Percentiles rank a stretch among this genome's conserved stretches.
Conservation (phyloP, 2,113 vertebrate genomes). For the Gopherus evgoodei region DNA sequence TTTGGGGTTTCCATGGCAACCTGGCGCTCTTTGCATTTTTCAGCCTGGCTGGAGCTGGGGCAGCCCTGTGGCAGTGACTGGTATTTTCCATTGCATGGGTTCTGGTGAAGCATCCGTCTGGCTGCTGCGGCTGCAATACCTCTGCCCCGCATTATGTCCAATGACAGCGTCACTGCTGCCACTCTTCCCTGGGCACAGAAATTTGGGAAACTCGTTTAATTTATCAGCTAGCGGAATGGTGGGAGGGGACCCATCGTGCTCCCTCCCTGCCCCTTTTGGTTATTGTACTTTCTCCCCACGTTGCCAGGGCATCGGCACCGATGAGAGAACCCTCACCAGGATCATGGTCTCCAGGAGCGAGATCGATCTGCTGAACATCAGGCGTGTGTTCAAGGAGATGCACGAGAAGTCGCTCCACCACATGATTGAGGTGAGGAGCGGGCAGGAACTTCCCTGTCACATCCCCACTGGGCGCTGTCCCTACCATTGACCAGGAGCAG, state of each 20-base stretch:
- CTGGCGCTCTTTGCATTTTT: not conserved
- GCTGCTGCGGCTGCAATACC: too few relatives aligned
- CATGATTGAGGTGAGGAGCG: slow-evolving; percentile 90
- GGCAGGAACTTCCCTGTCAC: not conserved
- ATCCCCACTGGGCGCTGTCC: rapidly evolving
- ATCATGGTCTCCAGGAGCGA: slow-evolving; percentile 96
- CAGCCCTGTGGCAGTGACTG: not conserved
- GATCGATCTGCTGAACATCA: slow-evolving; percentile 92
- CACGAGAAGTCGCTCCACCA: slow-evolving; percentile 91
- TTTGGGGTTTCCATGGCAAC: not conserved
- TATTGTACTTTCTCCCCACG: not conserved
- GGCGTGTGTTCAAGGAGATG: slow-evolving; percentile 91
- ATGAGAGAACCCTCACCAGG: slow-evolving; percentile 93
- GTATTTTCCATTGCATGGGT: not conserved
- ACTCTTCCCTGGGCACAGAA: not conserved
- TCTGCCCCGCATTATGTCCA: too few relatives aligned
- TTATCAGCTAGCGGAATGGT: not conserved
- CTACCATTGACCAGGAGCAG: not conserved
- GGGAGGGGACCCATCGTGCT: not conserved
- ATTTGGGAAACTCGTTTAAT: not conserved
- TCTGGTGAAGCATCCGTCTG: too few relatives aligned
- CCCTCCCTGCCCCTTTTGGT: not conserved
- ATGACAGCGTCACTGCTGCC: not conserved
- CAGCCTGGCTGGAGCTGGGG: not conserved
- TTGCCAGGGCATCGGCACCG: slow-evolving; percentile 91